These are phyloP conservation scores for Sylvia atricapilla DNA, from an alignment of 2,113 vertebrate species.

Conservation along the genomic window DNA sequence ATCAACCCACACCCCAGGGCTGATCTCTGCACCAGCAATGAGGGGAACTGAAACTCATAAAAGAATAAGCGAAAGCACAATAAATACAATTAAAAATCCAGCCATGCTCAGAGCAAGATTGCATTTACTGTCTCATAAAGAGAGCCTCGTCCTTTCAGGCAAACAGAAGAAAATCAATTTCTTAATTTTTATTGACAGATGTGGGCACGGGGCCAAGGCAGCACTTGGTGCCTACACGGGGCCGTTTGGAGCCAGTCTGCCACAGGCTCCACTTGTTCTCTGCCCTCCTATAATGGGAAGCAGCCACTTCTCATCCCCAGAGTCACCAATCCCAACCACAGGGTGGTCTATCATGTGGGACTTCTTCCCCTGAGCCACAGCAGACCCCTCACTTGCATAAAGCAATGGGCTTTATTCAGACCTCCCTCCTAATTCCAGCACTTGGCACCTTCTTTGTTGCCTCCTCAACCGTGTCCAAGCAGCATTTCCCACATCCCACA, in stretches of 20 bases:
- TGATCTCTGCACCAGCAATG: conserved; percentile 54
- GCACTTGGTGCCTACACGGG: not conserved
- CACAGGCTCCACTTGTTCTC: not conserved
- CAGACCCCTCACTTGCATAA: not conserved
- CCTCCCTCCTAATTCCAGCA: not conserved
- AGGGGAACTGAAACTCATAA: conserved; percentile 70
- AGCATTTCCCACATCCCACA: not conserved
- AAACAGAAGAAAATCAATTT: conserved; percentile 79
- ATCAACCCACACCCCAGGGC: conserved; percentile 56
- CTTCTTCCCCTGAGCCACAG: not conserved
- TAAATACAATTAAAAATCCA: conserved; percentile 77
- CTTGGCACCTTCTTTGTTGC: rapidly evolving
- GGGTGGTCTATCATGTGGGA: not conserved
- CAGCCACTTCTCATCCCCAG: not conserved
- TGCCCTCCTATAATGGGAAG: not conserved
- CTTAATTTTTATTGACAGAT: conserved; percentile 80
- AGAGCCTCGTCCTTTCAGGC: conserved; percentile 67
- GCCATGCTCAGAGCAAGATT: conserved; percentile 66
- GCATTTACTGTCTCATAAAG: conserved; percentile 75
- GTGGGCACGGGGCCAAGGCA: conserved; percentile 50
- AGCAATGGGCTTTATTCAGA: not conserved
- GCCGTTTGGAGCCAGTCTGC: not conserved
- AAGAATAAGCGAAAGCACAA: conserved; percentile 64
- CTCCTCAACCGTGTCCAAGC: not conserved
- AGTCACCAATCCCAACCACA: not conserved